A percentile compares a stretch with the other conserved stretches of the same genome.
Evolutionary conservation across 2,888 invertebrate species (phyloP).

Genomic region (Heliconius cydno): DNA sequence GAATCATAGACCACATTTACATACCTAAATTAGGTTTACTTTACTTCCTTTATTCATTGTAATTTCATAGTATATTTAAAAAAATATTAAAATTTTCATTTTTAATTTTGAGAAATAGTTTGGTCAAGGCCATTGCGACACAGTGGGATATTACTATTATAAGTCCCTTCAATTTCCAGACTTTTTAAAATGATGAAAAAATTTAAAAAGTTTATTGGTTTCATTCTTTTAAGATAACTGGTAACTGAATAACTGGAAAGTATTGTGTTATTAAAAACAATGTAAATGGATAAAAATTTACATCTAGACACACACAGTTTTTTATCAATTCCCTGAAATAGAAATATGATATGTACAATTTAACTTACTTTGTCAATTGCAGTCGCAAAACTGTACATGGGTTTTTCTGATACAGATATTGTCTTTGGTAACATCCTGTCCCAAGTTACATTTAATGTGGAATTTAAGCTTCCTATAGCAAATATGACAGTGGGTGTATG

Average conservation of each 20-base stretch:
- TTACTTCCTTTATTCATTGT: slow-evolving; percentile 13
- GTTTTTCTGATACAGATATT: slow-evolving; percentile 72
- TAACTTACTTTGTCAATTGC: slow-evolving; percentile 84
- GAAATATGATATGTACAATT: not conserved
- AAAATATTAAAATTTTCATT: not conserved
- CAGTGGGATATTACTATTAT: too few species aligned
- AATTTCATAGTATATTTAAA: not conserved
- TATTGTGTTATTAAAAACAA: not conserved
- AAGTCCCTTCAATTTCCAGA: too few species aligned
- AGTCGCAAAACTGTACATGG: slow-evolving; percentile 84
- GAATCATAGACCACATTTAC: slow-evolving; percentile 17
- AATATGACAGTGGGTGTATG: slow-evolving; percentile 84
- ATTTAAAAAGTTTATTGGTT: too few species aligned
- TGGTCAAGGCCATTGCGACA: not conserved
- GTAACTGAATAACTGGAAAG: not conserved
- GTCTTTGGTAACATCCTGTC: slow-evolving; percentile 58
- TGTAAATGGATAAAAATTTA: not conserved
- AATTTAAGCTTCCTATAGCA: slow-evolving; percentile 74
- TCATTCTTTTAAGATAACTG: too few species aligned
- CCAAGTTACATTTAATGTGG: slow-evolving; percentile 81
- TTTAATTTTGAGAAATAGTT: not conserved
- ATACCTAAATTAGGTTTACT: slow-evolving; percentile 2
- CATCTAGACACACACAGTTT: not conserved
- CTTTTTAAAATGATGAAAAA: too few species aligned
- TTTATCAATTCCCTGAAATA: not conserved